A percentile compares a stretch with the other conserved stretches of the same genome.
Conservation (phyloP, 2,888 invertebrate species). For the Malacosoma neustria region DNA sequence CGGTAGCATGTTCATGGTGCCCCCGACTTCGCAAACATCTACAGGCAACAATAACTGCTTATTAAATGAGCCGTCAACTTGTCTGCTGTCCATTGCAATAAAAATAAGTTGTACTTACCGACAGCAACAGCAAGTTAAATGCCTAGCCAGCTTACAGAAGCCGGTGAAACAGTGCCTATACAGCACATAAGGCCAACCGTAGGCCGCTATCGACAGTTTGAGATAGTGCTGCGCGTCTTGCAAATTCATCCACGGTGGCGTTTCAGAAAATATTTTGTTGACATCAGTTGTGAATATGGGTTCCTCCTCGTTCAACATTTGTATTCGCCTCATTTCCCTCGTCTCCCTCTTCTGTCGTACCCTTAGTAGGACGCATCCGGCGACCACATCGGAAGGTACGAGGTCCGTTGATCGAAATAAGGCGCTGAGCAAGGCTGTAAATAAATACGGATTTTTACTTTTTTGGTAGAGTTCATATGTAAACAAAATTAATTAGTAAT, state of each 20-base stretch:
- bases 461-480: too few relatives aligned
- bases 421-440: constrained; percentile 81
- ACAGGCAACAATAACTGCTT: too few relatives aligned
- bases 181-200: constrained; percentile 92
- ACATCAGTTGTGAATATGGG: constrained; percentile 80
- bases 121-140: constrained; percentile 84
- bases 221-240: constrained; percentile 85
- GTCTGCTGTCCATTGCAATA: too few relatives aligned
- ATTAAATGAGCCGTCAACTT: too few relatives aligned
- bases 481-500: too few relatives aligned
- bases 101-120: constrained; percentile 69
- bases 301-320: constrained; percentile 77
- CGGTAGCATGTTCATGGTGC: too few relatives aligned
- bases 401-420: constrained; percentile 89
- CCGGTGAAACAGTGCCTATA: constrained; percentile 85
- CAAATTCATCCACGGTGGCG: constrained; percentile 87
- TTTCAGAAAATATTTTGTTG: constrained; percentile 76
- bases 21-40: too few relatives aligned
- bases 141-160: constrained; percentile 79
- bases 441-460: too few relatives aligned
- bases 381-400: constrained; percentile 91
- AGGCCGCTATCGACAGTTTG: constrained; percentile 86
- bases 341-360: constrained; percentile 84
- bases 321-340: constrained; percentile 80
- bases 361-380: constrained; percentile 88